These are phyloP conservation scores for Leptarthrus brevirostris DNA, from an alignment of 2,888 invertebrate genomes.

Conservation along the genomic window DNA sequence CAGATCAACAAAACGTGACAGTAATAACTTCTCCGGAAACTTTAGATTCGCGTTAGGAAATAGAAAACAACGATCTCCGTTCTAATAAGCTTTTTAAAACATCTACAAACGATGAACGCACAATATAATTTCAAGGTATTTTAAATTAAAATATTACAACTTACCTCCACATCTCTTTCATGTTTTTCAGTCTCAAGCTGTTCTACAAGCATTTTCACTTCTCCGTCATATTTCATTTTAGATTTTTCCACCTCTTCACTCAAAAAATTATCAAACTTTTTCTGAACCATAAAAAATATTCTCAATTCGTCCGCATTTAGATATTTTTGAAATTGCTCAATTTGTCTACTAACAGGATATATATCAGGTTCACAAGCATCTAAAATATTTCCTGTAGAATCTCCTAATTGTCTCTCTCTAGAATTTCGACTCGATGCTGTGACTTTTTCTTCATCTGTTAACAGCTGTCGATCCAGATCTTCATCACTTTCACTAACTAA, in stretches of 20 bases:
- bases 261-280: conserved; percentile 71
- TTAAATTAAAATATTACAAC: no score
- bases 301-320: conserved; percentile 64
- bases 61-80: no score
- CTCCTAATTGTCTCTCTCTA: conserved; percentile 61
- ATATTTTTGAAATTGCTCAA: conserved; percentile 65
- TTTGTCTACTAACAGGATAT: conserved; percentile 62
- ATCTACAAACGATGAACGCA: no score
- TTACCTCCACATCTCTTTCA: conserved; percentile 69
- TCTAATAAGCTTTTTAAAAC: no score
- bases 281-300: conserved; percentile 67
- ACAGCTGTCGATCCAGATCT: conserved; percentile 63
- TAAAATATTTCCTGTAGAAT: not conserved
- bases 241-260: conserved; percentile 70
- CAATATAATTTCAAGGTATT: no score
- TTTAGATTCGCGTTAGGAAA: no score
- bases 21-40: no score
- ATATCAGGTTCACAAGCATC: conserved; percentile 20
- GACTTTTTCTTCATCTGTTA: conserved; percentile 63
- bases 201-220: conserved; percentile 62
- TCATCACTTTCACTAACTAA: conserved; percentile 66
- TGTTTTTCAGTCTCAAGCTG: conserved; percentile 72
- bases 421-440: conserved; percentile 59
- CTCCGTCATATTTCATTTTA: conserved; percentile 62
- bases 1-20: no score